Percentiles rank a stretch among this genome's conserved stretches.
These are phyloP conservation scores for Glomeris maerens DNA, from an alignment of 1,140 invertebrate species.

Conservation along the genomic window DNA sequence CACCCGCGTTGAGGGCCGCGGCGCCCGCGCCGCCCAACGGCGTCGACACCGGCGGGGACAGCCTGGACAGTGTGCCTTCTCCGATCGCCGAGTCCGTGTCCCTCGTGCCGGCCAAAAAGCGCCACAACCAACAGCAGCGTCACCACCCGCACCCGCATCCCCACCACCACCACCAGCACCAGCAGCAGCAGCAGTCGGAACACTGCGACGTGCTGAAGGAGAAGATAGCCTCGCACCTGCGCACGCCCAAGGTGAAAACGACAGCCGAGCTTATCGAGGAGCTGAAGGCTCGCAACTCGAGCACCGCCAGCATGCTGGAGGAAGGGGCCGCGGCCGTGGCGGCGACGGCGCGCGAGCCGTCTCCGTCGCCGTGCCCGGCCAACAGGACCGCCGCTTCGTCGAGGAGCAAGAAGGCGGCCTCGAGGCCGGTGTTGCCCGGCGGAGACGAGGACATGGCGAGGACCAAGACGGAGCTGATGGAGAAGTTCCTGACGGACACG, in stretches of 20 bases:
- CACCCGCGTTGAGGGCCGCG: conserved; percentile 12
- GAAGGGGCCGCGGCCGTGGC: conserved; percentile 9
- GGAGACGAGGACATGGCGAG: conserved; percentile 22
- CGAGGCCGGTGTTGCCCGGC: neutral
- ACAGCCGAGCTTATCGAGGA: conserved; percentile 66
- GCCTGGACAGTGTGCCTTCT: conserved; percentile 4
- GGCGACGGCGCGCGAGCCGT: conserved; percentile 8
- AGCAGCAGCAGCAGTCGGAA: conserved; percentile 6
- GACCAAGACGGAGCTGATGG: conserved; percentile 42
- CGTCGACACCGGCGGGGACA: conserved; percentile 4
- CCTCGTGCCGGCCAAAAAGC: neutral
- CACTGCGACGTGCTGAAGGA: conserved; percentile 33
- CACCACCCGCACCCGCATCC: neutral
- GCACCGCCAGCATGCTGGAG: conserved; percentile 31
- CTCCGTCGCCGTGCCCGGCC: conserved; percentile 8
- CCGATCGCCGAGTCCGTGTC: neutral
- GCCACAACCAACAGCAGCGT: neutral
- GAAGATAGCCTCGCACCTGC: conserved; percentile 42
- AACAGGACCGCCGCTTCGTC: conserved; percentile 13
- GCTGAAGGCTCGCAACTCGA: conserved; percentile 43
- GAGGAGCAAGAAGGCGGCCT: conserved; percentile 16
- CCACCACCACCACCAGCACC: neutral
- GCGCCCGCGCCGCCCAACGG: conserved; percentile 17
- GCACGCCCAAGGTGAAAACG: conserved; percentile 61
- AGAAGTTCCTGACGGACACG: conserved; percentile 38